Conservation (phyloP, 2,888 invertebrate species). For the Caenorhabditis becei region DNA sequence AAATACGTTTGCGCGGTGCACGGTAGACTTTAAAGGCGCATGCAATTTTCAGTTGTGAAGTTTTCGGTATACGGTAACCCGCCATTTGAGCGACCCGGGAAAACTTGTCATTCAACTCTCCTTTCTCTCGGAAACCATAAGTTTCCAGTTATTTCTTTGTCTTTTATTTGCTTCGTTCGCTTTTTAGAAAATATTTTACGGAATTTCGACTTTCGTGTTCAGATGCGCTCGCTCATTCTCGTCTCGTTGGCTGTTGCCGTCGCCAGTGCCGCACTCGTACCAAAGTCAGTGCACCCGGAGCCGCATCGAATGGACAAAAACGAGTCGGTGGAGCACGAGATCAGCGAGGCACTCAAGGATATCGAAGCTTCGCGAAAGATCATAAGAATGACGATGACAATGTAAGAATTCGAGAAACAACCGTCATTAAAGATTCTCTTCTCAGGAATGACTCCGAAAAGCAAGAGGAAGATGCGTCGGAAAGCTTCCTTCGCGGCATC, state of each 20-base stretch:
- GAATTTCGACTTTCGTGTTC: too few species aligned
- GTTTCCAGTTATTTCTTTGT: too few species aligned
- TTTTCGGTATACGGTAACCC: neutral
- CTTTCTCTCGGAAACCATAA: too few species aligned
- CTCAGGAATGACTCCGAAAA: slow-evolving; percentile 29
- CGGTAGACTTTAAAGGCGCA: slow-evolving; percentile 3
- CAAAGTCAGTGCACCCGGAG: slow-evolving; percentile 36
- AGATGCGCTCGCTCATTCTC: slow-evolving; percentile 43
- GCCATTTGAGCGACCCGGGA: neutral
- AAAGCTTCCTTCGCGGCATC: slow-evolving; percentile 30
- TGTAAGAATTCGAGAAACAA: slow-evolving; percentile 2
- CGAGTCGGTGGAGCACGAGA: slow-evolving; percentile 38
- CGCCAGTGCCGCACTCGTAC: slow-evolving; percentile 4
- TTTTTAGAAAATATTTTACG: too few species aligned
- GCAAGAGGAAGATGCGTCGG: slow-evolving; percentile 13
- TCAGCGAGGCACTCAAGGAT: slow-evolving; percentile 46
- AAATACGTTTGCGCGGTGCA: neutral
- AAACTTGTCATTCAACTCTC: neutral
- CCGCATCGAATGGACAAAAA: slow-evolving; percentile 33
- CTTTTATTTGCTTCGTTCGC: too few species aligned
- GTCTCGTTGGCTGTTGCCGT: neutral
- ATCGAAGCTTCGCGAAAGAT: slow-evolving; percentile 31
- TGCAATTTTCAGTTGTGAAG: neutral
- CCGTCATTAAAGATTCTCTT: neutral
- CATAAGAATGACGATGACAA: slow-evolving; percentile 32